A percentile compares a stretch with the other conserved stretches of the same genome.
Conservation (phyloP, 2,113 vertebrate species). For the Nibea albiflora region DNA sequence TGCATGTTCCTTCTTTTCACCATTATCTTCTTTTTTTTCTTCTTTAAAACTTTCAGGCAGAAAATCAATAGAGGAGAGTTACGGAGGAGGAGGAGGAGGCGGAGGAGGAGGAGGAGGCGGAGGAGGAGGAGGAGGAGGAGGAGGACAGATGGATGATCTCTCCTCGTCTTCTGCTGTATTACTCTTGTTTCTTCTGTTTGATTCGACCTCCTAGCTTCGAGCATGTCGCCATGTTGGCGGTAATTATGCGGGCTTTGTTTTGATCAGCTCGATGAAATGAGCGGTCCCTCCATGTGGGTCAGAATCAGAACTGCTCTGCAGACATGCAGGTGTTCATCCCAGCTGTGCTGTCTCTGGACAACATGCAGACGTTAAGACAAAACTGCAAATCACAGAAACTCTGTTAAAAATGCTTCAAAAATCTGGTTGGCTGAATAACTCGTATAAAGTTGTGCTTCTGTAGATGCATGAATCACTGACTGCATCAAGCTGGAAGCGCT, state of each 20-base stretch:
- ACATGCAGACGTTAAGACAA: background rate
- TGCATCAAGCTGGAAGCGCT: no score
- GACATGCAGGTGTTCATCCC: slow-evolving; percentile 4
- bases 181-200: background rate
- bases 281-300: background rate
- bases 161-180: background rate
- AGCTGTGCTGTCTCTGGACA: no score
- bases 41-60: background rate
- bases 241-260: slow-evolving; percentile 31
- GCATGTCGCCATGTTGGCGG: no score
- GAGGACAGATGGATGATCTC: background rate
- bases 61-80: slow-evolving; percentile 7
- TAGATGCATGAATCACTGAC: no score
- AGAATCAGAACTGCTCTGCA: background rate
- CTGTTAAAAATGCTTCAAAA: no score
- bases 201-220: background rate
- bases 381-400: background rate
- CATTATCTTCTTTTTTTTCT: background rate
- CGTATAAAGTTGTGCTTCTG: no score
- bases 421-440: no score
- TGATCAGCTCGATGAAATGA: slow-evolving; percentile 34
- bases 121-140: background rate
- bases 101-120: background rate
- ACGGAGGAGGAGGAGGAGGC: background rate
- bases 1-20: background rate